Conservation (phyloP, 2,888 invertebrate genomes). For the Fragum sueziense region DNA sequence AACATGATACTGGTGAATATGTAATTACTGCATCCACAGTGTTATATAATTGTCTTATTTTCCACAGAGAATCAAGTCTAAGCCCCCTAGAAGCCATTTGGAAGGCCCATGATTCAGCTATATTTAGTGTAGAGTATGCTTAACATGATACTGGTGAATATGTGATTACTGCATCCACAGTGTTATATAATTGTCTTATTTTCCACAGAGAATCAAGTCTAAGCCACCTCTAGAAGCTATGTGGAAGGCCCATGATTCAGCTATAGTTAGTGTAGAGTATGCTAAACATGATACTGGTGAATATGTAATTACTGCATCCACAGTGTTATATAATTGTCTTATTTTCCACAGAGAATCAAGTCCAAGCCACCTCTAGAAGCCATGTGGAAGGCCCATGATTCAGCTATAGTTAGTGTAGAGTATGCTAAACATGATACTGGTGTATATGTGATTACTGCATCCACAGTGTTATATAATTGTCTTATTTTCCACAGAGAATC, state of each 20-base stretch:
- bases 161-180: conserved; percentile 79
- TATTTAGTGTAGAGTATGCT: conserved; percentile 80
- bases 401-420: conserved; percentile 80
- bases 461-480: too few species aligned
- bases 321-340: too few species aligned
- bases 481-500: conserved; percentile 65
- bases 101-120: conserved; percentile 79
- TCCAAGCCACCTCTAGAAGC: conserved; percentile 68
- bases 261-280: conserved; percentile 81
- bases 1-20: conserved; percentile 74
- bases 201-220: conserved; percentile 67
- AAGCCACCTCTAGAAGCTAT: conserved; percentile 67
- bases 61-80: conserved; percentile 68
- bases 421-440: conserved; percentile 75
- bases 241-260: conserved; percentile 79
- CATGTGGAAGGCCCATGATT: conserved; percentile 79
- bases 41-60: too few species aligned
- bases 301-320: conserved; percentile 79
- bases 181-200: too few species aligned
- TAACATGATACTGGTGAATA: conserved; percentile 75
- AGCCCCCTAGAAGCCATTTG: conserved; percentile 72
- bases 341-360: conserved; percentile 67
- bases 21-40: conserved; percentile 80
- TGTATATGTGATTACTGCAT: conserved; percentile 77
- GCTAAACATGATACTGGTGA: conserved; percentile 73